phyloP scores from a whole-genome alignment of 2,888 invertebrate genomes.

The Noctua janthe region DNA sequence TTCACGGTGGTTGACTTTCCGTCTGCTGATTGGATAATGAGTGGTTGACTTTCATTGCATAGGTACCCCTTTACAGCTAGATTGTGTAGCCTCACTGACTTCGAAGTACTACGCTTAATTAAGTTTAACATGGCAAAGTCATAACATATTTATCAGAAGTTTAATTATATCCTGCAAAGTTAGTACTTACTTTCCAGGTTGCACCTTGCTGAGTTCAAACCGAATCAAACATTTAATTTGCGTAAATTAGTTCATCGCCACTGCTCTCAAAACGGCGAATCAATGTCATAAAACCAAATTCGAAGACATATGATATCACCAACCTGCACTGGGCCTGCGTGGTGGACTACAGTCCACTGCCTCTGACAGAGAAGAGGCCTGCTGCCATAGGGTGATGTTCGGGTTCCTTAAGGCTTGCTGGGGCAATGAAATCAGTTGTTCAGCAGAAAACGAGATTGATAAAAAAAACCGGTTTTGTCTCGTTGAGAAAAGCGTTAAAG shows the following conservation, averaged over 20 bases:
- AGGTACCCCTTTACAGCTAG: slow-evolving; percentile 1
- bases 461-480: background rate
- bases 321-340: background rate
- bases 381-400: background rate
- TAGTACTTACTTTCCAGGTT: background rate
- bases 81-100: background rate
- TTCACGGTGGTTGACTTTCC: slow-evolving; percentile 45
- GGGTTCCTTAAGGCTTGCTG: background rate
- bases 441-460: background rate
- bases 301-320: background rate
- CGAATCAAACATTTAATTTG: background rate
- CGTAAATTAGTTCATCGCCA: background rate
- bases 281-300: background rate
- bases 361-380: background rate
- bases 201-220: background rate
- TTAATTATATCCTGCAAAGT: background rate
- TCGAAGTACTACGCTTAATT: background rate
- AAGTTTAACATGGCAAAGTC: background rate
- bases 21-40: slow-evolving; percentile 42
- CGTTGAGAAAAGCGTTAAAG: background rate
- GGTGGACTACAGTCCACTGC: background rate
- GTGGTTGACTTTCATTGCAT: slow-evolving; percentile 19
- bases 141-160: background rate
- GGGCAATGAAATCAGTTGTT: background rate
- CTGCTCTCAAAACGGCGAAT: background rate